Evolutionary conservation across 2,113 vertebrate genomes (phyloP).

Genomic region (Anguilla japonica): DNA sequence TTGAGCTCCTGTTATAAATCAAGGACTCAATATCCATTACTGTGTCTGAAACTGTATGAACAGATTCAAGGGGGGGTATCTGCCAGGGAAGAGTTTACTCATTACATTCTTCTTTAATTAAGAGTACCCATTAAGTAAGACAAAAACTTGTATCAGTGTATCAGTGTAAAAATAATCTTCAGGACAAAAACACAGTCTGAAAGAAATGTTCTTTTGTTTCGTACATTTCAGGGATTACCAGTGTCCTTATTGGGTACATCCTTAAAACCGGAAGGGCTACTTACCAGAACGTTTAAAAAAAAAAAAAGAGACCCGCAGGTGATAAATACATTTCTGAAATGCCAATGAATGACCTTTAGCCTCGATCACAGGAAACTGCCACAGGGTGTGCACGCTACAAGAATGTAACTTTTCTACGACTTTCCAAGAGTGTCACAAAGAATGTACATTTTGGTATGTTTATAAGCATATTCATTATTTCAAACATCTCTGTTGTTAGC

Average conservation of each 20-base stretch:
- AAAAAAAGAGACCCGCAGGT: not conserved
- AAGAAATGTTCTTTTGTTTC: not conserved
- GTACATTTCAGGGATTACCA: slow-evolving; percentile 25
- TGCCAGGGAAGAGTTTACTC: not conserved
- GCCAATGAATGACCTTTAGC: not conserved
- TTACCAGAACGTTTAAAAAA: not conserved
- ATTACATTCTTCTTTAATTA: not conserved
- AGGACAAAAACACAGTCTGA: not conserved
- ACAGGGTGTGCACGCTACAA: not conserved
- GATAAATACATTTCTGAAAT: not conserved
- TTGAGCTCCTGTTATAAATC: not conserved
- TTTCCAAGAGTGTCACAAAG: not conserved
- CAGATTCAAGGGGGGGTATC: not conserved
- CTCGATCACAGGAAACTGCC: not conserved
- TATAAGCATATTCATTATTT: not conserved
- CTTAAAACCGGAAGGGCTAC: slow-evolving; percentile 13
- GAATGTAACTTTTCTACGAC: not conserved
- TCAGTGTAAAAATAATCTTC: not conserved
- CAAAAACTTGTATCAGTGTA: not conserved
- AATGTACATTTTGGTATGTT: not conserved
- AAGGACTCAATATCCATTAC: not conserved
- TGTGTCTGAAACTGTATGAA: not conserved
- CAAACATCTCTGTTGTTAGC: not conserved
- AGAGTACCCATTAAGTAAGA: not conserved
- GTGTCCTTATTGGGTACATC: slow-evolving; percentile 5